These are phyloP conservation scores for Nymphalis urticae DNA, from an alignment of 2,888 invertebrate species.

Conservation along the genomic window DNA sequence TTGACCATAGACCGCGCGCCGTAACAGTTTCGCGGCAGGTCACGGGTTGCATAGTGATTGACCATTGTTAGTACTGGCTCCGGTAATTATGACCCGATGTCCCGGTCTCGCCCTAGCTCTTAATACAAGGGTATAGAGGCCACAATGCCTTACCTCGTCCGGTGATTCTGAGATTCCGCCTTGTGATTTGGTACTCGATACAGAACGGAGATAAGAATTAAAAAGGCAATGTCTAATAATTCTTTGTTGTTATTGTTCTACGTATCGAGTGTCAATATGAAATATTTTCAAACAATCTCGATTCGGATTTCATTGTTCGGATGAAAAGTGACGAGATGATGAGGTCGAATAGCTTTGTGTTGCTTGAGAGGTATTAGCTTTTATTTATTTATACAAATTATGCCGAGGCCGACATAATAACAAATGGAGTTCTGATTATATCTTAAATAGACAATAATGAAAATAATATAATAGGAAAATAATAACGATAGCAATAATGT, in stretches of 20 bases:
- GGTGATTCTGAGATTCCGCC: constrained; percentile 33
- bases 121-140: constrained; percentile 7
- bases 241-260: constrained; percentile 43
- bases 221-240: constrained; percentile 43
- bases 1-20: neutral
- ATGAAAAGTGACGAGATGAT: constrained; percentile 28
- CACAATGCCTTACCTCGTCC: neutral
- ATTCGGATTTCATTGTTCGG: constrained; percentile 38
- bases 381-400: no score
- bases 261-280: constrained; percentile 34
- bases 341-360: constrained; percentile 6
- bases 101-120: constrained; percentile 1
- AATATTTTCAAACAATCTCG: constrained; percentile 34
- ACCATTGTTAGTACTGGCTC: constrained; percentile 39
- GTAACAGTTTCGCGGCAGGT: constrained; percentile 30
- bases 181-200: constrained; percentile 44
- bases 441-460: no score
- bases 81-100: constrained; percentile 37
- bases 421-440: no score
- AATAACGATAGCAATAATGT: no score
- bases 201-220: constrained; percentile 43
- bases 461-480: no score
- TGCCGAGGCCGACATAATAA: no score
- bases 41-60: constrained; percentile 39
- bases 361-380: neutral